Percentiles rank a stretch among this genome's conserved stretches.
phyloP scores from a whole-genome alignment of 2,888 invertebrate species.

The Margaritifera margaritifera region DNA sequence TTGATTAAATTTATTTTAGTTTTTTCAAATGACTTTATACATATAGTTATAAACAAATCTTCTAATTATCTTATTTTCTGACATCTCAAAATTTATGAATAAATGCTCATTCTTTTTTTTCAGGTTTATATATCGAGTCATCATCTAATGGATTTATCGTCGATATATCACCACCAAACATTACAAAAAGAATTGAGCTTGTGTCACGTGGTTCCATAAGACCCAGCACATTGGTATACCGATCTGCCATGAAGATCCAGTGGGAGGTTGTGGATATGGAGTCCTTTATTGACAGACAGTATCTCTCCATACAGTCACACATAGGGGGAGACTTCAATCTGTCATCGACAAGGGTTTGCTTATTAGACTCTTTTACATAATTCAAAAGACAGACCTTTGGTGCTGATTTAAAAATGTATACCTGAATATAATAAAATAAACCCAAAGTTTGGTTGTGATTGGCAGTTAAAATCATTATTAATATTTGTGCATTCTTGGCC shows the following conservation, averaged over 20 bases:
- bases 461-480: too few relatives aligned
- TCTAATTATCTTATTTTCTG: too few relatives aligned
- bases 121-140: constrained; percentile 21
- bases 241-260: constrained; percentile 19
- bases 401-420: too few relatives aligned
- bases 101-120: background rate
- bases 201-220: background rate
- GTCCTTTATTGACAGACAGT: constrained; percentile 25
- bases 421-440: too few relatives aligned
- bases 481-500: too few relatives aligned
- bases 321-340: constrained; percentile 24
- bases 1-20: too few relatives aligned
- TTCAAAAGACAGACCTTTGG: too few relatives aligned
- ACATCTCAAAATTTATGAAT: too few relatives aligned
- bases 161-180: constrained; percentile 15
- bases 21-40: too few relatives aligned
- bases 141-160: constrained; percentile 28
- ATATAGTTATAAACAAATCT: too few relatives aligned
- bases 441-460: too few relatives aligned
- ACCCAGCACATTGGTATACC: constrained; percentile 10
- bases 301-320: constrained; percentile 25
- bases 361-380: too few relatives aligned
- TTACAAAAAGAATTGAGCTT: constrained; percentile 10
- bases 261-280: constrained; percentile 19
- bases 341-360: constrained; percentile 11